Percentiles rank a stretch among this genome's conserved stretches.
Conservation (phyloP, 2,888 invertebrate genomes). For the Philereme vetulata region DNA sequence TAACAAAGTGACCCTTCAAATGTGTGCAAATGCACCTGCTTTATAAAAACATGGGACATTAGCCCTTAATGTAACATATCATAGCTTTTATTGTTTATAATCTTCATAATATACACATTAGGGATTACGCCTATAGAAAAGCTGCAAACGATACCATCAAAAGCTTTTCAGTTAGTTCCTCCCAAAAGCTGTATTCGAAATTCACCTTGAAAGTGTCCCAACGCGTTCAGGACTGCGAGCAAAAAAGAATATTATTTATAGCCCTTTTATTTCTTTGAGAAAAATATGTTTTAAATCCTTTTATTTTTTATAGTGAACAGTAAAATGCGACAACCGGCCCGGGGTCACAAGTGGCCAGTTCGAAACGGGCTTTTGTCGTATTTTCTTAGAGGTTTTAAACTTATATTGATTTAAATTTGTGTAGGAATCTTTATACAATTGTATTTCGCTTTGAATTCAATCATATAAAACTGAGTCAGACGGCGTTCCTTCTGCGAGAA, state of each 20-base stretch:
- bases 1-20: slow-evolving; percentile 57
- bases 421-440: neutral
- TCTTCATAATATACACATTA: slow-evolving; percentile 22
- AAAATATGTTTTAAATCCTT: slow-evolving; percentile 52
- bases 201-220: slow-evolving; percentile 42
- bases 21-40: slow-evolving; percentile 69
- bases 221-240: slow-evolving; percentile 45
- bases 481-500: slow-evolving; percentile 38
- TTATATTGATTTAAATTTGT: neutral
- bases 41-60: slow-evolving; percentile 52
- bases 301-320: slow-evolving; percentile 59
- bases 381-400: slow-evolving; percentile 21
- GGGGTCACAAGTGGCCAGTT: slow-evolving; percentile 57
- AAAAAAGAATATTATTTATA: slow-evolving; percentile 64
- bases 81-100: slow-evolving; percentile 27
- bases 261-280: slow-evolving; percentile 57
- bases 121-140: slow-evolving; percentile 4
- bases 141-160: neutral
- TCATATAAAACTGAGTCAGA: slow-evolving; percentile 17
- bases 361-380: slow-evolving; percentile 38
- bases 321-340: slow-evolving; percentile 59
- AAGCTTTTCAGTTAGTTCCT: neutral
- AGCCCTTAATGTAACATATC: slow-evolving; percentile 32
- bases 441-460: slow-evolving; percentile 1
- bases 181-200: slow-evolving; percentile 13